Evolutionary conservation across 2,113 vertebrate genomes (phyloP).

Genomic region (Lasiurus cinereus): DNA sequence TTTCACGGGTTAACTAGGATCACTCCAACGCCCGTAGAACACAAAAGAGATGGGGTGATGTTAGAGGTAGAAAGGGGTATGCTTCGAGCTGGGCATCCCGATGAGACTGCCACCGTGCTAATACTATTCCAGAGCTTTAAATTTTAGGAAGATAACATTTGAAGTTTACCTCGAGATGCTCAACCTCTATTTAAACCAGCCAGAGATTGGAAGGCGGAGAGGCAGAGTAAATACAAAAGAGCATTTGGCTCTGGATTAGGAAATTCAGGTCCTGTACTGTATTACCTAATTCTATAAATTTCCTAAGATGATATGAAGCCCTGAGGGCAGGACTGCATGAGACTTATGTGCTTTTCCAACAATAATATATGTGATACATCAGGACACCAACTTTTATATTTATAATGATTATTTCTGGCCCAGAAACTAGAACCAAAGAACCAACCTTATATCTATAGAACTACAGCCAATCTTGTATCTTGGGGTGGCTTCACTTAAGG

Average conservation of each 20-base stretch:
- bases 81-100: neutral
- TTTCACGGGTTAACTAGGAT: neutral
- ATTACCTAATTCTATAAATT: neutral
- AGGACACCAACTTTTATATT: neutral
- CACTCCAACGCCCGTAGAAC: neutral
- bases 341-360: neutral
- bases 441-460: neutral
- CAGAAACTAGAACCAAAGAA: slow-evolving; percentile 17
- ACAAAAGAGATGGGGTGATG: neutral
- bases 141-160: neutral
- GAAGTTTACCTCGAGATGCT: slow-evolving; percentile 11
- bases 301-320: neutral
- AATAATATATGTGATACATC: neutral
- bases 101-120: neutral
- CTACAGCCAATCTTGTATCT: neutral
- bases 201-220: neutral
- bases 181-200: neutral
- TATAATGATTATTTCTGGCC: slow-evolving; percentile 11
- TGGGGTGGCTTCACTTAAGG: neutral
- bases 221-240: neutral
- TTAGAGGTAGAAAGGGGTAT: neutral
- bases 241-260: neutral
- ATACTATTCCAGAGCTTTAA: neutral
- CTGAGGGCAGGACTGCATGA: neutral
- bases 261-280: neutral